A percentile compares a stretch with the other conserved stretches of the same genome.
Evolutionary conservation across 2,888 invertebrate species (phyloP).

Genomic region (Sphaeridia pumilis): DNA sequence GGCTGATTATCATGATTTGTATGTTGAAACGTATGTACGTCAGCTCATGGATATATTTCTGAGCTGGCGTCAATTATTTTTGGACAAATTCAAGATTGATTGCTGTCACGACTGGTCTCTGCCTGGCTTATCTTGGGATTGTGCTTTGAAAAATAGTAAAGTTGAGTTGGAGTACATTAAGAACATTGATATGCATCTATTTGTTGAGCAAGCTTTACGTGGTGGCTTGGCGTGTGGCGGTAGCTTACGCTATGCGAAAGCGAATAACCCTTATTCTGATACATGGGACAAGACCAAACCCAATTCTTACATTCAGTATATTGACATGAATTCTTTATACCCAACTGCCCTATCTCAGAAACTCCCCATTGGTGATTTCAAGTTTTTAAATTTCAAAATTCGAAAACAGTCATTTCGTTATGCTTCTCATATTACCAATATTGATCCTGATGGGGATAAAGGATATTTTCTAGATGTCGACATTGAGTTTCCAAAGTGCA

Average conservation of each 20-base stretch:
- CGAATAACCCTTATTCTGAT: neutral
- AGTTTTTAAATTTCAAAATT: too few species aligned
- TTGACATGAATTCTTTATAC: too few species aligned
- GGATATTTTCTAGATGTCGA: conserved; percentile 42
- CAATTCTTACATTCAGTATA: too few species aligned
- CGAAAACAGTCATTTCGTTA: too few species aligned
- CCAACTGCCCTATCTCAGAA: too few species aligned
- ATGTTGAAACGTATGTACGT: neutral
- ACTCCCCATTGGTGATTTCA: too few species aligned
- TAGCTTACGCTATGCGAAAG: neutral
- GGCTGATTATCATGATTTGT: neutral
- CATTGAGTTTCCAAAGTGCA: conserved; percentile 39
- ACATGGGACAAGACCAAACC: too few species aligned
- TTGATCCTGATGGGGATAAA: conserved; percentile 22
- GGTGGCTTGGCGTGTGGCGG: neutral
- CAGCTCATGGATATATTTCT: too few species aligned
- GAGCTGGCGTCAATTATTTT: too few species aligned
- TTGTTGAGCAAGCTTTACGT: neutral
- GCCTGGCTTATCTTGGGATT: neutral
- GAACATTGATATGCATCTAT: neutral
- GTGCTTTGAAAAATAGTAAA: neutral
- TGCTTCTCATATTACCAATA: too few species aligned
- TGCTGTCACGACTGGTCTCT: neutral
- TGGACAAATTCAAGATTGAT: neutral
- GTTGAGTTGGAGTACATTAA: neutral